Conservation (phyloP, 2,888 invertebrate species). For the Synergus japonicus region DNA sequence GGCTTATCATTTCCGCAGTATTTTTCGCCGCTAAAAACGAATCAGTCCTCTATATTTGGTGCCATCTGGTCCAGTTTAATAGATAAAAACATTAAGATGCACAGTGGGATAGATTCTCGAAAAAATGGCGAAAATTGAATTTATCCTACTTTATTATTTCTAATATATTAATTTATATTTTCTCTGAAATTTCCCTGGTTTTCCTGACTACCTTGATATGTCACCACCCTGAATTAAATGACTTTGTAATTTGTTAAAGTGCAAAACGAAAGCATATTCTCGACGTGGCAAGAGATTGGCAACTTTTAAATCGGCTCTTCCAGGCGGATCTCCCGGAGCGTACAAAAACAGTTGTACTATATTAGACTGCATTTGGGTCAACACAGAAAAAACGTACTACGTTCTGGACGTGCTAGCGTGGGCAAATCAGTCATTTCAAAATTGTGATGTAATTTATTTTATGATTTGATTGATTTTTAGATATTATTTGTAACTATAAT, state of each 20-base stretch:
- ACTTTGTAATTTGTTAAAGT: constrained; percentile 78
- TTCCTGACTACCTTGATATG: no score
- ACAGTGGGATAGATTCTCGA: no score
- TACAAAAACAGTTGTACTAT: constrained; percentile 81
- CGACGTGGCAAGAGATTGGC: constrained; percentile 80
- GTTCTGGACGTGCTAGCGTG: constrained; percentile 91
- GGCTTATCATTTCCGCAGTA: no score
- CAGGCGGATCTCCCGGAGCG: constrained; percentile 83
- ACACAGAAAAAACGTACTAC: constrained; percentile 82
- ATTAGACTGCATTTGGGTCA: constrained; percentile 90
- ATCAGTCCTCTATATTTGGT: no score
- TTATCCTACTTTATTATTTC: no score
- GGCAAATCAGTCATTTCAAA: constrained; percentile 85
- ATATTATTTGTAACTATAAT: constrained; percentile 41
- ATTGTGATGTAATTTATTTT: constrained; percentile 83
- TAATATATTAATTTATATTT: no score
- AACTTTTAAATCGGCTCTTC: constrained; percentile 81
- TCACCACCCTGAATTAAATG: neutral
- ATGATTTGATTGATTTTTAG: constrained; percentile 21
- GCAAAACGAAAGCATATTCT: constrained; percentile 84
- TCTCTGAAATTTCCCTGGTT: no score
- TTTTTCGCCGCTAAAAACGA: no score
- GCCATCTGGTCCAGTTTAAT: no score
- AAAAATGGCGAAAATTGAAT: no score
- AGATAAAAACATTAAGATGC: no score